Percentiles rank a stretch among this genome's conserved stretches.
These are phyloP conservation scores for Hylyphantes graminicola DNA, from an alignment of 1,140 invertebrate species.

Conservation along the genomic window DNA sequence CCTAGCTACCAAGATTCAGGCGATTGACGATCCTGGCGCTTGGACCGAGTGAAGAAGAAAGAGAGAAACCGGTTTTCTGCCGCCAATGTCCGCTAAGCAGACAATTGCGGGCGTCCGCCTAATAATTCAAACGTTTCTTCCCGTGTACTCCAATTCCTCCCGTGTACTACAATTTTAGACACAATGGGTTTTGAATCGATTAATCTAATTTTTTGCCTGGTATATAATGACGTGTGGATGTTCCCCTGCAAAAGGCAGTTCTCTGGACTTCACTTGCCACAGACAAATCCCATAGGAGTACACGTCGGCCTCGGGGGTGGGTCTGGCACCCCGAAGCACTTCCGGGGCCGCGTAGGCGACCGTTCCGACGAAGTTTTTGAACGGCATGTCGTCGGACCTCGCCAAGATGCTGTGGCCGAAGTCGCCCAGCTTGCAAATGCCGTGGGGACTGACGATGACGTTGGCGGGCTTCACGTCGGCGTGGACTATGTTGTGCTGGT, in stretches of 20 bases:
- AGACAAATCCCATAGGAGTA: conserved; percentile 81
- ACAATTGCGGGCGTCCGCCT: too few species aligned
- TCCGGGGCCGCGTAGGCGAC: conserved; percentile 81
- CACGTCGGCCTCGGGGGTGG: conserved; percentile 75
- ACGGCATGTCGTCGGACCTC: background rate
- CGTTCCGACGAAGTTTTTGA: conserved; percentile 71
- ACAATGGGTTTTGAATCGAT: background rate
- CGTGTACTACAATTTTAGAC: background rate
- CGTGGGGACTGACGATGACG: conserved; percentile 72
- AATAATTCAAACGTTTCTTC: background rate
- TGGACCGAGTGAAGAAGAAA: too few species aligned
- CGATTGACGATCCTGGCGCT: too few species aligned
- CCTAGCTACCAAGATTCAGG: too few species aligned
- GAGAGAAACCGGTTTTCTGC: too few species aligned
- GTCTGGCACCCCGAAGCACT: conserved; percentile 72
- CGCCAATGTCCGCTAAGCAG: too few species aligned
- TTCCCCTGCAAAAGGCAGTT: conserved; percentile 73
- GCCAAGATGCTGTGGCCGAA: conserved; percentile 74
- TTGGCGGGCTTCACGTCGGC: conserved; percentile 88
- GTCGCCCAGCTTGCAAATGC: conserved; percentile 78
- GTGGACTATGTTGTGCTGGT: conserved; percentile 79
- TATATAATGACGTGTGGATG: conserved; percentile 70
- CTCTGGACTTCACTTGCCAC: conserved; percentile 78
- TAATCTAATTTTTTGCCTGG: conserved; percentile 62
- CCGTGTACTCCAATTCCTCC: too few species aligned